Base-by-base conservation (phyloP, 2,797 vertebrate genomes). In the Denticeps clupeoides region DNA sequence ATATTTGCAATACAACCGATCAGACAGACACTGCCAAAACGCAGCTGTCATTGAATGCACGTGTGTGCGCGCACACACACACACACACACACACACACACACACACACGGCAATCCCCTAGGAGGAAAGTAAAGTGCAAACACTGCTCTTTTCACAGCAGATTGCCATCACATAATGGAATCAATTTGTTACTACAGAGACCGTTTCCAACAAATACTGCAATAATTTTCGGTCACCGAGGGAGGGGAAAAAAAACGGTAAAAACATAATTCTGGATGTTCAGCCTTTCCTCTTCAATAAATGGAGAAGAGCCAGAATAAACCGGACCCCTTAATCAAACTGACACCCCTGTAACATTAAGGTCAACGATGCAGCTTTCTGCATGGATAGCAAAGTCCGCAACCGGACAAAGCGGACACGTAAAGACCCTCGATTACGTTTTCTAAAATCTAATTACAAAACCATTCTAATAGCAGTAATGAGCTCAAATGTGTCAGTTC, bases 111-210 rank as follows among this genome's bases (percentile, higher is more conserved):
- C 43, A 26, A 23, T 40, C 51, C 48, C 27, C n/a, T n/a, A n/a
- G 27, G 47, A 40, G 56, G 47, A 33, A 23, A 28, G 13, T 16
- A 47, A 40, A 61, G 50, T 47, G 61, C 54, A 44, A 49, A 51
- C 54, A 38, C 41, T 45, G 57, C 62, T 51, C 44, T 64, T 64
- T 56, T 44, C 58, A 51, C 47, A 51, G 44, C 53, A 64, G 62
- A 64, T 60, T 57, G 62, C 51, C 41, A 60, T 60, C 62, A 54
- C 37, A 42, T 57, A 61, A 51, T 44, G 41, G 51, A 59, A 63
- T 54, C 53, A 54, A 50, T 67, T 61, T 48, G 26, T 51, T 37
- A 35, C 52, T 46, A 49, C 31, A 44, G 45, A 53, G 61, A 45
- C 41, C 25, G 21, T 52, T 63, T 58, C 45, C 55, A 41, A 56